These are phyloP conservation scores for Bucorvus abyssinicus DNA, from an alignment of 2,797 vertebrate species.

Conservation along the genomic window DNA sequence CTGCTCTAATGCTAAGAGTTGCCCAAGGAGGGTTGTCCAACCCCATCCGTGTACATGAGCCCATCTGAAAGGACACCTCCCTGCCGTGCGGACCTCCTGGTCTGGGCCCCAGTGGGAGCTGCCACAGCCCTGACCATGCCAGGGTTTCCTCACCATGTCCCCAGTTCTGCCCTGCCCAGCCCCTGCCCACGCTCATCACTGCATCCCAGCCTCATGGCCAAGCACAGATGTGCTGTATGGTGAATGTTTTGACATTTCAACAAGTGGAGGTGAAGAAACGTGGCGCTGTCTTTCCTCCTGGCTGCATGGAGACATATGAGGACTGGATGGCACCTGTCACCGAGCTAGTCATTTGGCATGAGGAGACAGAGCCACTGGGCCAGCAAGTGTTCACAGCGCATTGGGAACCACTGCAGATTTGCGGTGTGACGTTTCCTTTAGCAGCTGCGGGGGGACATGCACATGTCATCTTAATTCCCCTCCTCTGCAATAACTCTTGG, in stretches of 20 bases:
- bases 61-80: background rate
- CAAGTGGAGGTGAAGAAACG: background rate
- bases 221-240: background rate
- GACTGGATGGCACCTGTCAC: background rate
- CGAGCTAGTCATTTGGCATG: background rate
- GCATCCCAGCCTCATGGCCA: background rate
- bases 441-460: background rate
- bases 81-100: background rate
- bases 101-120: background rate
- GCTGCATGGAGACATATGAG: background rate
- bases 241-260: background rate
- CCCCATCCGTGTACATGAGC: background rate
- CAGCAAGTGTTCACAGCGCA: background rate
- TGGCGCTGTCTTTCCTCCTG: background rate
- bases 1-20: background rate
- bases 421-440: conserved; percentile 35
- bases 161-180: background rate
- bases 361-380: background rate
- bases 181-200: fast-evolving
- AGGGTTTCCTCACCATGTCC: background rate
- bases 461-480: background rate
- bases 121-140: fast-evolving
- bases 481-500: background rate
- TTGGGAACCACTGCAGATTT: background rate
- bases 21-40: conserved; percentile 13